Evolutionary conservation across 2,797 vertebrate genomes (phyloP).

Genomic region (Oreortyx pictus): DNA sequence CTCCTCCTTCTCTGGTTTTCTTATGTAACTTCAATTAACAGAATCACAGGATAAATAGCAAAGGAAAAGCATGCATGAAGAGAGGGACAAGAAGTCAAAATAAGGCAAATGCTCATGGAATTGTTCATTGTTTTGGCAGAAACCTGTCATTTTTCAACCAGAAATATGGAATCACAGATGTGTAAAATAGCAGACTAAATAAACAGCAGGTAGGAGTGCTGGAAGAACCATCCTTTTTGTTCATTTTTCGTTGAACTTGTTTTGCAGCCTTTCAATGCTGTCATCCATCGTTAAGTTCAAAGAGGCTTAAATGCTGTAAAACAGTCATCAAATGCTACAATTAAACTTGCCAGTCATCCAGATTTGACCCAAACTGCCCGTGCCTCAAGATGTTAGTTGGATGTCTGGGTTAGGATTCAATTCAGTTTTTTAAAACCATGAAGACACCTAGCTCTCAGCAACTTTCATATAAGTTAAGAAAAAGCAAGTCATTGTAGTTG

Average conservation of each 20-base stretch:
- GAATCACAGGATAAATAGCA: neutral
- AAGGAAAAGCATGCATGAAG: neutral
- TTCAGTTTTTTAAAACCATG: neutral
- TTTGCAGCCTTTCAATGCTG: conserved; percentile 54
- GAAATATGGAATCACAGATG: neutral
- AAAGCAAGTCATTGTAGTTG: neutral
- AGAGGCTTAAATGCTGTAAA: conserved; percentile 60
- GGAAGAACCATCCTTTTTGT: neutral
- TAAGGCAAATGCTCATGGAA: neutral
- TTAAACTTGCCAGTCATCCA: conserved; percentile 65
- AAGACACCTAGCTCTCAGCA: neutral
- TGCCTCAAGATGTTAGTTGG: conserved; percentile 49
- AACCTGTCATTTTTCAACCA: neutral
- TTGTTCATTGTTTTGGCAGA: neutral
- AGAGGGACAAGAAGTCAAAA: neutral
- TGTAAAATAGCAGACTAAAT: neutral
- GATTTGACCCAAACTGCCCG: conserved; percentile 54
- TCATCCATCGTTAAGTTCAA: conserved; percentile 47
- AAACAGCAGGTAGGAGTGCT: conserved; percentile 11
- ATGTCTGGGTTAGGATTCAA: conserved; percentile 13
- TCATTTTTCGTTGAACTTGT: conserved; percentile 38
- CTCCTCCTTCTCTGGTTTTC: neutral
- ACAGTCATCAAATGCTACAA: conserved; percentile 56
- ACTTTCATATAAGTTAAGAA: neutral
- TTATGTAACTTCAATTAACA: neutral